Percentiles rank a stretch among this genome's conserved stretches.
phyloP scores from a whole-genome alignment of 2,888 invertebrate genomes.

The Rotaria magnacalcarata region DNA sequence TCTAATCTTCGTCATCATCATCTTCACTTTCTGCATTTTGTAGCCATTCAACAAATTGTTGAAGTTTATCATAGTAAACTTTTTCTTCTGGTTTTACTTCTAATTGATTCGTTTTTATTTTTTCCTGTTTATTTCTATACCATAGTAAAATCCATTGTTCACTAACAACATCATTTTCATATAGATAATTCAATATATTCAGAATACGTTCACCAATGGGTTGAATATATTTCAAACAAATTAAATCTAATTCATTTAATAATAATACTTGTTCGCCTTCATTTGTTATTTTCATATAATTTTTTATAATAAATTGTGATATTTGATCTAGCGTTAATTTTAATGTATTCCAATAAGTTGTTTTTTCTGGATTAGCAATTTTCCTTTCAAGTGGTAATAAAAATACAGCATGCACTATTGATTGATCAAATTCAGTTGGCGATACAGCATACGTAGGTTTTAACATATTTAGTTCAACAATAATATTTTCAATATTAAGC shows the following conservation, averaged over 20 bases:
- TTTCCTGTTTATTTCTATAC: not conserved
- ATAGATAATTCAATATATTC: not conserved
- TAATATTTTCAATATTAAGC: not conserved
- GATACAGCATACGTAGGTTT: constrained; percentile 16
- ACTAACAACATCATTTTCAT: not conserved
- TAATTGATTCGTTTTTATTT: not conserved
- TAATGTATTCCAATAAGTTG: constrained; percentile 4
- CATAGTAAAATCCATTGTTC: not conserved
- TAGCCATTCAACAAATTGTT: constrained; percentile 41
- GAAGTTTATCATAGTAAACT: constrained; percentile 37
- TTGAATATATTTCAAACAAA: not conserved
- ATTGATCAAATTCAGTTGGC: not conserved
- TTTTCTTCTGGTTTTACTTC: not conserved
- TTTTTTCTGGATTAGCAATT: not conserved
- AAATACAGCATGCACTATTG: not conserved
- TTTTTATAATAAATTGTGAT: not conserved
- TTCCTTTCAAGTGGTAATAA: not conserved
- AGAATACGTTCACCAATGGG: not conserved
- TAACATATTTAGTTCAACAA: constrained; percentile 23
- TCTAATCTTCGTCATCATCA: not conserved
- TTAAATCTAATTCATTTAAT: not conserved
- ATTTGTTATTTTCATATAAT: not conserved
- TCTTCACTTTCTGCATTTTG: constrained; percentile 36
- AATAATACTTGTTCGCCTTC: not conserved
- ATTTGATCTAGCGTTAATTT: not conserved